Evolutionary conservation across 2,113 vertebrate genomes (phyloP).

Genomic region (Misgurnus mizolepis): DNA sequence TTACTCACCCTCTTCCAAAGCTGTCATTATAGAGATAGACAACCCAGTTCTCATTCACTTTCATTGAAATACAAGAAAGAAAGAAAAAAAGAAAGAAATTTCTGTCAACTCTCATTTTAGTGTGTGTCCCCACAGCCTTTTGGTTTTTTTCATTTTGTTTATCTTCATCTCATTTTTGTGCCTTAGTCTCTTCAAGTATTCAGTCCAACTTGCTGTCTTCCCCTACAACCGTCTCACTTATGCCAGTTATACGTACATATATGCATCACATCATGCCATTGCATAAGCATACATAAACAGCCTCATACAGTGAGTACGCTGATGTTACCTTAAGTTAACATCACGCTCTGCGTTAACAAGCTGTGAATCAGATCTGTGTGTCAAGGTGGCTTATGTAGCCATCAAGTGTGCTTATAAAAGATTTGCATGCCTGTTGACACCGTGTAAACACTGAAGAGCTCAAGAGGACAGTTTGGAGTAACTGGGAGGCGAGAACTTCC

Average conservation of each 20-base stretch:
- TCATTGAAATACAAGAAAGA: too few relatives aligned
- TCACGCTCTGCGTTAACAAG: not conserved
- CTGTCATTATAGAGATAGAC: too few relatives aligned
- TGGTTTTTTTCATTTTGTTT: not conserved
- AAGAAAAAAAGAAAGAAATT: too few relatives aligned
- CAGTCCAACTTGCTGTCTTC: slow-evolving; percentile 47
- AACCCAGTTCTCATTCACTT: too few relatives aligned
- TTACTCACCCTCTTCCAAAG: too few relatives aligned
- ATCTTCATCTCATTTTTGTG: slow-evolving; percentile 51
- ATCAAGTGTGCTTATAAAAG: not conserved
- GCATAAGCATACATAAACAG: slow-evolving; percentile 26
- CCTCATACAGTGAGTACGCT: slow-evolving; percentile 1
- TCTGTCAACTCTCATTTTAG: not conserved
- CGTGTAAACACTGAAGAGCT: slow-evolving; percentile 36
- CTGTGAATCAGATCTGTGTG: not conserved
- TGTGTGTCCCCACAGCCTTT: not conserved
- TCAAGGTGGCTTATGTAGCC: slow-evolving; percentile 2
- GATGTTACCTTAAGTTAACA: not conserved
- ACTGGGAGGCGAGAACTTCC: slow-evolving; percentile 95
- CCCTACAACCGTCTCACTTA: not conserved
- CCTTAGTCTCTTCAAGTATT: slow-evolving; percentile 65
- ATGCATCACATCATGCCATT: not conserved
- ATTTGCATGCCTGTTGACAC: not conserved
- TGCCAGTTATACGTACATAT: not conserved
- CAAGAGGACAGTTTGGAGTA: slow-evolving; percentile 95